A percentile compares a stretch with the other conserved stretches of the same genome.
Conservation (phyloP, 2,888 invertebrate genomes). For the Neocrepidodera transversa region DNA sequence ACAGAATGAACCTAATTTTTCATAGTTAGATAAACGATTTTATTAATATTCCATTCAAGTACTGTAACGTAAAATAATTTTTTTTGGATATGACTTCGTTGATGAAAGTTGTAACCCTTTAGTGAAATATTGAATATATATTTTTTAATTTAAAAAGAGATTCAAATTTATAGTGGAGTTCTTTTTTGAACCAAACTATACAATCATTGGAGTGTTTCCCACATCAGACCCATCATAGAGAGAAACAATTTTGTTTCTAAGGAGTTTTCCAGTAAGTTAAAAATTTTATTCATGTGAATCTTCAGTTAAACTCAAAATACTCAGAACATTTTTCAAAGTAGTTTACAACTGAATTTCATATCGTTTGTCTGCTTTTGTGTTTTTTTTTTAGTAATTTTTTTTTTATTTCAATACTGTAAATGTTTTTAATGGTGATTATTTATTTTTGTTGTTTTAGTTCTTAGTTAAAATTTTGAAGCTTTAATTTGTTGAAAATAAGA, state of each 20-base stretch:
- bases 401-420: conserved; percentile 10
- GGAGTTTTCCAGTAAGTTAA: conserved; percentile 39
- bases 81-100: conserved; percentile 19
- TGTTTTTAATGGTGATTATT: conserved; percentile 7
- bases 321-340: conserved; percentile 36
- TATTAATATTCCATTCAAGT: no score
- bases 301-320: conserved; percentile 29
- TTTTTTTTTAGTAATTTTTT: conserved; percentile 6
- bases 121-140: not conserved
- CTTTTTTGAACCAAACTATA: conserved; percentile 29
- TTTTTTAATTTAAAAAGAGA: not conserved
- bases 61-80: not conserved
- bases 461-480: no score
- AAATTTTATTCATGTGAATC: conserved; percentile 34
- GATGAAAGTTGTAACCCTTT: conserved; percentile 10
- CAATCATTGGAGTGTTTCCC: conserved; percentile 34
- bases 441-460: no score
- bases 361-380: conserved; percentile 28
- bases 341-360: conserved; percentile 26
- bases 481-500: no score
- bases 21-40: no score
- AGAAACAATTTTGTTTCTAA: conserved; percentile 45
- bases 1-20: no score
- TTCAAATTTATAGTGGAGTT: conserved; percentile 7
- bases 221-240: conserved; percentile 32